A percentile compares a stretch with the other conserved stretches of the same genome.
These are phyloP conservation scores for Mechanitis messenoides DNA, from an alignment of 2,888 invertebrate genomes.

Conservation along the genomic window DNA sequence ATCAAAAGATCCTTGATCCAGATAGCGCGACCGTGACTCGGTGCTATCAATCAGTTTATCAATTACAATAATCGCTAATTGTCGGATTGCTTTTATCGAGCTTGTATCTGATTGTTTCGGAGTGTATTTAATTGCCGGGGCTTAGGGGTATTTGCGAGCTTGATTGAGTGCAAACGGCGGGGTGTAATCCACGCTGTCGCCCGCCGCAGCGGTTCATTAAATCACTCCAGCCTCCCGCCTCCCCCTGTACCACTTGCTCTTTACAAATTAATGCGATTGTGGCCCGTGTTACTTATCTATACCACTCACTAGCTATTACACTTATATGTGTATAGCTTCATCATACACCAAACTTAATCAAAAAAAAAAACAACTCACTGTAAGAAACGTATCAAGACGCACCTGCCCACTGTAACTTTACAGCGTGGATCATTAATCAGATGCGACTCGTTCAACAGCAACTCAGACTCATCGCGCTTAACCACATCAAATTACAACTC, in stretches of 20 bases:
- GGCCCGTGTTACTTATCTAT: slow-evolving; percentile 33
- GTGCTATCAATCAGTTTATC: slow-evolving; percentile 22
- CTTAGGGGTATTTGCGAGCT: slow-evolving; percentile 72
- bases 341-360: too few relatives aligned
- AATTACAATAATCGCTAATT: slow-evolving; percentile 51
- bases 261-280: slow-evolving; percentile 72
- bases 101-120: slow-evolving; percentile 67
- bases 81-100: slow-evolving; percentile 62
- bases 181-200: slow-evolving; percentile 72
- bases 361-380: too few relatives aligned
- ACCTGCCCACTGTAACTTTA: slow-evolving; percentile 13
- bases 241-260: slow-evolving; percentile 56
- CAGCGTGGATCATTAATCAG: slow-evolving; percentile 52
- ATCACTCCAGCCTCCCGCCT: slow-evolving; percentile 51
- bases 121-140: slow-evolving; percentile 72
- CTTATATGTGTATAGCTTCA: neutral
- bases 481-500: slow-evolving; percentile 55
- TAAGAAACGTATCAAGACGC: neutral
- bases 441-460: slow-evolving; percentile 47
- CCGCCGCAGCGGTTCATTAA: slow-evolving; percentile 73
- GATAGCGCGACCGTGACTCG: neutral
- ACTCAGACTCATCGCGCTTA: slow-evolving; percentile 56
- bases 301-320: slow-evolving; percentile 14
- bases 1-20: neutral
- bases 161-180: slow-evolving; percentile 75